These are phyloP conservation scores for Hystrix cristata DNA, from an alignment of 2,113 vertebrate genomes.

Conservation along the genomic window DNA sequence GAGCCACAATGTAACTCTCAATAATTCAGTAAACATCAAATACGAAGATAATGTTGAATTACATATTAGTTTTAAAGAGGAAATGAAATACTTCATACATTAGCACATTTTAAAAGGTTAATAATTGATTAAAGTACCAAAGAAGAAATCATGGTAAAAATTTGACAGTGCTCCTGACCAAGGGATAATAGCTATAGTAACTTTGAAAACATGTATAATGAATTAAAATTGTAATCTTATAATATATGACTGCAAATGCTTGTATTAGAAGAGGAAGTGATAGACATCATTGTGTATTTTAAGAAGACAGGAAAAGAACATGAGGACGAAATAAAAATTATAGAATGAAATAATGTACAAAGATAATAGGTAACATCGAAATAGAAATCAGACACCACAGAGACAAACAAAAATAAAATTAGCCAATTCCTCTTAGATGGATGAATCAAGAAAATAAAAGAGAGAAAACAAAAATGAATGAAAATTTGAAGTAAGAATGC, in stretches of 20 bases:
- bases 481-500: neutral
- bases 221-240: neutral
- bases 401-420: neutral
- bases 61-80: neutral
- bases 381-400: neutral
- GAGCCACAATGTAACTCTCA: neutral
- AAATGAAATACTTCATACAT: neutral
- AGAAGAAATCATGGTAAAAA: neutral
- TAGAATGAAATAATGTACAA: neutral
- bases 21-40: neutral
- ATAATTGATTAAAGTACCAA: neutral
- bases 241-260: neutral
- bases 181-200: neutral
- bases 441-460: neutral
- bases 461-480: neutral
- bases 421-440: neutral
- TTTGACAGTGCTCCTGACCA: neutral
- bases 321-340: neutral
- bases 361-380: neutral
- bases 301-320: neutral
- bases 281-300: neutral
- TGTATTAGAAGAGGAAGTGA: neutral
- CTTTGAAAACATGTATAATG: neutral
- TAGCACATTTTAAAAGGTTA: neutral
- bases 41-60: neutral